Percentiles rank a stretch among this genome's conserved stretches.
These are phyloP conservation scores for Sceliomorpha sp. DNA, from an alignment of 2,888 invertebrate genomes.

Conservation along the genomic window DNA sequence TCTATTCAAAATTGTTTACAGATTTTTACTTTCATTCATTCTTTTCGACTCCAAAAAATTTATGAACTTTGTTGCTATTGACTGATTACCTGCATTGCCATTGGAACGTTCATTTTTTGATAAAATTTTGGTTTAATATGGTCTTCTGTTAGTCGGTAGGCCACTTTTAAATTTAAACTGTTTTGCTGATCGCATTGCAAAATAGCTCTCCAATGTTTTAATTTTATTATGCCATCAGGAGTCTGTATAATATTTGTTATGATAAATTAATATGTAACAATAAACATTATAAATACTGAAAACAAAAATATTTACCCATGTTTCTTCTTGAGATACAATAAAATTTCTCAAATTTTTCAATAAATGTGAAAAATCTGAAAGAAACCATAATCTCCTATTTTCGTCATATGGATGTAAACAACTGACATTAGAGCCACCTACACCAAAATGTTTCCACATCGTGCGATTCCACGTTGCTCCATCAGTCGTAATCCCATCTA, in stretches of 20 bases:
- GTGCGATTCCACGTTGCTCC: constrained; percentile 57
- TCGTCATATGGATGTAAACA: constrained; percentile 5
- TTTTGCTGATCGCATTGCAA: neutral
- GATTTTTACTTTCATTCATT: too few relatives aligned
- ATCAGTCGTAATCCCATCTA: constrained; percentile 57
- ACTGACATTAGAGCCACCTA: neutral
- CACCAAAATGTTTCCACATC: constrained; percentile 24
- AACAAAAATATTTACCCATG: constrained; percentile 3
- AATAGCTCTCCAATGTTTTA: constrained; percentile 27
- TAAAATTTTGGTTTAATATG: too few relatives aligned
- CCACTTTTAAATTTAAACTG: too few relatives aligned
- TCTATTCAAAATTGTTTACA: too few relatives aligned
- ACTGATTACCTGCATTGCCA: too few relatives aligned
- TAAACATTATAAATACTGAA: too few relatives aligned
- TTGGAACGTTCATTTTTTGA: too few relatives aligned
- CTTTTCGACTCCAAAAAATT: too few relatives aligned
- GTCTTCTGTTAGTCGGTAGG: constrained; percentile 18
- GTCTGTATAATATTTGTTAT: constrained; percentile 30
- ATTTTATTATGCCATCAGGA: constrained; percentile 28
- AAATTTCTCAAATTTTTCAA: constrained; percentile 5
- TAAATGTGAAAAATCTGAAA: too few relatives aligned
- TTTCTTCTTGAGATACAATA: constrained; percentile 3
- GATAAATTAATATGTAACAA: too few relatives aligned
- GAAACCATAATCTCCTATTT: neutral
- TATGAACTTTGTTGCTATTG: too few relatives aligned